Base-by-base conservation (phyloP, 2,888 invertebrate species). In the Matsumyia berberina region DNA sequence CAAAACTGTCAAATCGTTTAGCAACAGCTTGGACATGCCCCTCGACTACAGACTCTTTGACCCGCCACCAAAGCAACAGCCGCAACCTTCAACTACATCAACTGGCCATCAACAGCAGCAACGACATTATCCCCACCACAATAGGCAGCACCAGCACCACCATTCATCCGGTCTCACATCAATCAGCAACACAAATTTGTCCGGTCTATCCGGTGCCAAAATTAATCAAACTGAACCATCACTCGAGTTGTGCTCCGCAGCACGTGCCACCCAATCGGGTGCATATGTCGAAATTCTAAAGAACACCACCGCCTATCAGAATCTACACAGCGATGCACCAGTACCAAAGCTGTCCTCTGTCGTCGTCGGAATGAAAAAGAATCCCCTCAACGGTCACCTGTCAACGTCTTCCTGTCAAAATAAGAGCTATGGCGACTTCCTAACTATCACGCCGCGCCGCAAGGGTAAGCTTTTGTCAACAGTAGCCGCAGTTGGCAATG, bases 21-120 rank as follows among this genome's bases (percentile, higher is more conserved):
- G 87, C 86, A 90, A 90, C 90, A 88, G 89, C 90, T 60, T 91
- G 90, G 91, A 91, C 89, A 88, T 91, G 89, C 88, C 89, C 89
- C 87, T 91, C 89, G 89, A 91, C 90, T 90, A 89, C 89, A 86
- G 90, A 89, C 88, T 90, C 90, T 90, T 90, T 89, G 90, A 91
- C 88, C 88, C 91, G 89, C 88, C 90, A 86, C 87, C 89, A 89
- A 91, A 91, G 81, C 90, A 90, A 86, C 88, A 88, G 78, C 87
- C 89, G 82, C 89, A 88, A 87, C 66, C 86, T 79, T 9, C 87
- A 86, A 33, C 82, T 80, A 39, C 87, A 86, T 4, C 24, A 24
- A 53, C 60, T 35, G 11, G 86, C 86, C 72, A 76, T 64, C 87
- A 87, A 46, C 85, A 87, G 57, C 87, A 87, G 53, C 87, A 87